Evolutionary conservation across 2,113 vertebrate species (phyloP).

Genomic region (Myotis lucifugus): DNA sequence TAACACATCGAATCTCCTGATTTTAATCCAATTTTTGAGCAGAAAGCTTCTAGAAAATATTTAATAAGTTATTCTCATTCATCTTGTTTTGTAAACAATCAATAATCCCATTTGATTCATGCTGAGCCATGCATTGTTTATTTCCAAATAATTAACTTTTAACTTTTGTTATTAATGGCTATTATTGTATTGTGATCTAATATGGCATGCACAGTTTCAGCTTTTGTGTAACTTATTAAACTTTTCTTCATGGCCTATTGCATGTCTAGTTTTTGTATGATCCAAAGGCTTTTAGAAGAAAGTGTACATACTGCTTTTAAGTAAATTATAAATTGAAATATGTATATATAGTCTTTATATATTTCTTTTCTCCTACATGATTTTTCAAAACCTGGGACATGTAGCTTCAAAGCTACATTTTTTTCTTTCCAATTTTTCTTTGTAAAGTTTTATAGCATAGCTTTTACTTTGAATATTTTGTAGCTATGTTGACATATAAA

Average conservation of each 20-base stretch:
- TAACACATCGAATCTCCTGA: neutral
- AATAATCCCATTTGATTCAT: conserved; percentile 21
- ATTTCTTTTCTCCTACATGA: neutral
- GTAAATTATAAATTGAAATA: neutral
- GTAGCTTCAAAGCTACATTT: neutral
- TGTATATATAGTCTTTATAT: neutral
- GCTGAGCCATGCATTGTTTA: conserved; percentile 44
- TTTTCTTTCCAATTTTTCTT: neutral
- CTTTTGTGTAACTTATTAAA: conserved; percentile 1
- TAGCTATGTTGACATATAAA: neutral
- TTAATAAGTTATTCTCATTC: conserved; percentile 32
- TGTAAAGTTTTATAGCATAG: neutral
- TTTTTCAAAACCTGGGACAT: neutral
- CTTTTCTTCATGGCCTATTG: neutral
- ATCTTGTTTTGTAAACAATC: conserved; percentile 42
- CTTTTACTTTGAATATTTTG: conserved; percentile 38
- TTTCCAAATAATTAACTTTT: conserved; percentile 69
- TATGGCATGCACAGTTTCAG: neutral
- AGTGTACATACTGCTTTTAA: neutral
- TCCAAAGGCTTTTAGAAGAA: neutral
- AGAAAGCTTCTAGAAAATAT: conserved; percentile 19
- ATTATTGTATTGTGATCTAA: neutral
- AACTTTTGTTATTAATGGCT: conserved; percentile 32
- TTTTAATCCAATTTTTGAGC: neutral
- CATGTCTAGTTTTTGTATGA: neutral